phyloP scores from a whole-genome alignment of 2,113 vertebrate species.

The Cavia aperea region DNA sequence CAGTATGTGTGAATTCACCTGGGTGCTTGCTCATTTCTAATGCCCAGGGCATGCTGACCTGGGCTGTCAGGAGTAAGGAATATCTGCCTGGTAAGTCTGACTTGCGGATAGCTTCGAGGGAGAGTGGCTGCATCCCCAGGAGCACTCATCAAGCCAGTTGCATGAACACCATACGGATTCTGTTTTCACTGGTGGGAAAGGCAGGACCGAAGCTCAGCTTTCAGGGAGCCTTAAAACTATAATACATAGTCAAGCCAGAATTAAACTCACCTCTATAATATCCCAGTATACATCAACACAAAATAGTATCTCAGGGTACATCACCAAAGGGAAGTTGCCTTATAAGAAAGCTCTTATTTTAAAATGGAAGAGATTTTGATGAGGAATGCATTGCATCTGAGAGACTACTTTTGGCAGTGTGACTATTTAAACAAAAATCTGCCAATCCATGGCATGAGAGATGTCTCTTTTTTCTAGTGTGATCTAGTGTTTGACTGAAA shows the following conservation, averaged over 20 bases:
- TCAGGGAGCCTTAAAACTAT: neutral
- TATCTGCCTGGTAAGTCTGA: neutral
- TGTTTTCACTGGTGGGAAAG: neutral
- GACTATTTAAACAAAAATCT: neutral
- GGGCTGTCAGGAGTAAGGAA: neutral
- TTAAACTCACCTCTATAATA: neutral
- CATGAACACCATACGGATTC: neutral
- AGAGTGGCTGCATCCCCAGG: too few species aligned
- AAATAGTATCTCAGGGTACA: too few species aligned
- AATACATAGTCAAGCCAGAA: neutral
- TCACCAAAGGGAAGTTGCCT: too few species aligned
- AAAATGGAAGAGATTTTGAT: neutral
- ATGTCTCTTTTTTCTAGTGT: neutral
- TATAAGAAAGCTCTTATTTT: neutral
- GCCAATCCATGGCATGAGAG: neutral
- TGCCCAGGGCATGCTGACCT: neutral
- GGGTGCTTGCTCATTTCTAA: neutral
- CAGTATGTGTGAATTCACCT: neutral
- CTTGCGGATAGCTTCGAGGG: too few species aligned
- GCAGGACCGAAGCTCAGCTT: neutral
- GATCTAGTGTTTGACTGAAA: neutral
- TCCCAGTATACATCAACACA: too few species aligned
- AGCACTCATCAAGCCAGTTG: neutral
- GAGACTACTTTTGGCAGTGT: neutral
- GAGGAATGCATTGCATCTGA: neutral